A percentile compares a stretch with the other conserved stretches of the same genome.
phyloP scores from a whole-genome alignment of 1,140 invertebrate genomes.

The Dufourea novaeangliae region DNA sequence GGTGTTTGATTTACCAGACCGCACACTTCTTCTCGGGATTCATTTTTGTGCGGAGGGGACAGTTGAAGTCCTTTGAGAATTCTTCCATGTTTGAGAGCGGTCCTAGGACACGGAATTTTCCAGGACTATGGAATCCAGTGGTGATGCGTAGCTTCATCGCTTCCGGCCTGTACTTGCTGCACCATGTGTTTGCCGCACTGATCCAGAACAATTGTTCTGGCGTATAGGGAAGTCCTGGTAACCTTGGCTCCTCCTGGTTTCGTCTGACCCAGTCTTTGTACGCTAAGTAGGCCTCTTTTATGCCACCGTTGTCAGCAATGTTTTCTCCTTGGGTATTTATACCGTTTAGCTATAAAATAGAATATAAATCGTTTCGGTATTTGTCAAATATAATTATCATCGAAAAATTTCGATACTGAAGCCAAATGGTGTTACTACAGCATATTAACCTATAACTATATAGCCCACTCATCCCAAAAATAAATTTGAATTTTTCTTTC shows the following conservation, averaged over 20 bases:
- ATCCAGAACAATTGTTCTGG: constrained; percentile 91
- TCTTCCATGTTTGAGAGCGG: constrained; percentile 94
- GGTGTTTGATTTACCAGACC: constrained; percentile 85
- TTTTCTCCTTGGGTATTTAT: constrained; percentile 96
- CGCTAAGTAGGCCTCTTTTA: constrained; percentile 93
- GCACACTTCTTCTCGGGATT: constrained; percentile 94
- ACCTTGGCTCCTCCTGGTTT: constrained; percentile 84
- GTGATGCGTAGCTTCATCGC: constrained; percentile 88
- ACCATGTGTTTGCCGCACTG: constrained; percentile 87
- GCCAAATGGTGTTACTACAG: too few species aligned
- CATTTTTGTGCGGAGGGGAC: constrained; percentile 90
- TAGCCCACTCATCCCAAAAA: too few species aligned
- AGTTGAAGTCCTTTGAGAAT: constrained; percentile 94
- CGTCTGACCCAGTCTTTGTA: constrained; percentile 87
- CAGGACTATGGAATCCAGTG: constrained; percentile 90
- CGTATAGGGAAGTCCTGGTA: constrained; percentile 84
- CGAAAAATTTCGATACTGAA: too few species aligned
- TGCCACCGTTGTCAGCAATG: constrained; percentile 94
- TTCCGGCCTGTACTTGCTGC: constrained; percentile 86
- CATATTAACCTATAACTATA: too few species aligned
- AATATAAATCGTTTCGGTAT: not conserved
- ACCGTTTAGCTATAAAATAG: constrained; percentile 88
- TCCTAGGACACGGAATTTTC: constrained; percentile 92
- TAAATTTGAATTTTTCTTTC: too few species aligned
- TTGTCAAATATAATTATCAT: too few species aligned